Base-by-base conservation (phyloP, 2,797 vertebrate genomes). In the Acanthurus leucopareius region DNA sequence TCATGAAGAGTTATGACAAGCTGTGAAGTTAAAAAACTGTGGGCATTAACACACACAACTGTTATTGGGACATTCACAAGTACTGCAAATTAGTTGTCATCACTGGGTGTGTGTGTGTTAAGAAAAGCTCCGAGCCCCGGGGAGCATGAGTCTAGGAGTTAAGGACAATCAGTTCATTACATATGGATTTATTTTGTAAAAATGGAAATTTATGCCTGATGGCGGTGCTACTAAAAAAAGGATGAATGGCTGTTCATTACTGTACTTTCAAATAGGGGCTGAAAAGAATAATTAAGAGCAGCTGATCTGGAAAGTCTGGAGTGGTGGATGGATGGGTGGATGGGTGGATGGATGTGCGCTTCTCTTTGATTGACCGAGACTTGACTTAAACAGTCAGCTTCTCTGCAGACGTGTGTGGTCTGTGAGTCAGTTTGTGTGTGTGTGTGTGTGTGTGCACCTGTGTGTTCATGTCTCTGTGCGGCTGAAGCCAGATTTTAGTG, bases 381-480 rank as follows among this genome's bases (percentile, higher is more conserved):
- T 60, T 81, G 85, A 92, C 76, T 85, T 58, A 16, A 51, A 68
- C 73, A 84, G 85, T 79, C 59, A 64, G 60, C 64, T 69, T 63
- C 61, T 76, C 52, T 73, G 32, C 82, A 66, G 48, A 48, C 40
- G 57, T 73, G 42, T 71, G 70, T 40, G 25, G 69, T 76, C 62
- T 60, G 44, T 48, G 68, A 35, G 59, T 64, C 10, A 14, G 51
- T 59, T 57, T 56, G 65, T 48, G 61, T 68, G 57, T 47, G 52
- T 69, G 35, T 48, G 53, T 45, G 20, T 42, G 32, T 49, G 38
- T 17, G 14, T 22, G 40, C 70, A 68, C 70, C 76, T 82, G 77
- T 77, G 67, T 76, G 60, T 52, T 15, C 22, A 13, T 81, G 66
- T 77, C 49, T 75, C 42, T 64, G 52, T 32, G 48, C 11, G 5